Conservation (phyloP, 1,140 invertebrate genomes). For the Branchinecta lindahli region DNA sequence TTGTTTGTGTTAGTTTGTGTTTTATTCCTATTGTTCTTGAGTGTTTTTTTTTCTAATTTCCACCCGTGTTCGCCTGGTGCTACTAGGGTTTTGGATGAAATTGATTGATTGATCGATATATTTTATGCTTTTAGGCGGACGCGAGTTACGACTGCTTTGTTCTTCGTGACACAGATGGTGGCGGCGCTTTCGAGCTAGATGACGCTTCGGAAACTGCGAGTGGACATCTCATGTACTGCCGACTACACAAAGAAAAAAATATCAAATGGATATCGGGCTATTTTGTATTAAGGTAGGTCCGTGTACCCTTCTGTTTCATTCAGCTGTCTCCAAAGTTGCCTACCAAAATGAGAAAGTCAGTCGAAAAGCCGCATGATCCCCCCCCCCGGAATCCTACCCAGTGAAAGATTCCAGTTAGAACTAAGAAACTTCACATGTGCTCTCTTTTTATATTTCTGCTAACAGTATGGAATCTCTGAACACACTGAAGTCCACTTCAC, state of each 20-base stretch:
- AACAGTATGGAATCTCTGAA: no score
- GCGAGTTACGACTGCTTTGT: not conserved
- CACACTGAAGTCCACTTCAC: no score
- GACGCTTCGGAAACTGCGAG: not conserved
- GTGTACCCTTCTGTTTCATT: no score
- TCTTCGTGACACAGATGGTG: not conserved
- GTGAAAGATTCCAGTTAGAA: no score
- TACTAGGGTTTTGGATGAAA: not conserved
- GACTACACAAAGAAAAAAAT: conserved; percentile 3
- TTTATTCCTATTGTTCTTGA: not conserved
- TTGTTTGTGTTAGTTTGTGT: not conserved
- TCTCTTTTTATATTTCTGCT: no score
- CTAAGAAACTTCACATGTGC: no score
- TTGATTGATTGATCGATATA: not conserved
- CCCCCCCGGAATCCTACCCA: no score
- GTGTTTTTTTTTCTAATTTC: not conserved
- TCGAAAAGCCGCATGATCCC: no score
- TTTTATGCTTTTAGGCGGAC: not conserved
- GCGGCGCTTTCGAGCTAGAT: not conserved
- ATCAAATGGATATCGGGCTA: not conserved
- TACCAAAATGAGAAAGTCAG: no score
- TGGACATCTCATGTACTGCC: not conserved
- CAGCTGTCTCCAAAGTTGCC: no score
- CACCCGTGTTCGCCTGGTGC: not conserved
- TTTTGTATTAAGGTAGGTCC: not conserved